These are phyloP conservation scores for Sthenelais limicola DNA, from an alignment of 2,888 invertebrate genomes.

Conservation along the genomic window DNA sequence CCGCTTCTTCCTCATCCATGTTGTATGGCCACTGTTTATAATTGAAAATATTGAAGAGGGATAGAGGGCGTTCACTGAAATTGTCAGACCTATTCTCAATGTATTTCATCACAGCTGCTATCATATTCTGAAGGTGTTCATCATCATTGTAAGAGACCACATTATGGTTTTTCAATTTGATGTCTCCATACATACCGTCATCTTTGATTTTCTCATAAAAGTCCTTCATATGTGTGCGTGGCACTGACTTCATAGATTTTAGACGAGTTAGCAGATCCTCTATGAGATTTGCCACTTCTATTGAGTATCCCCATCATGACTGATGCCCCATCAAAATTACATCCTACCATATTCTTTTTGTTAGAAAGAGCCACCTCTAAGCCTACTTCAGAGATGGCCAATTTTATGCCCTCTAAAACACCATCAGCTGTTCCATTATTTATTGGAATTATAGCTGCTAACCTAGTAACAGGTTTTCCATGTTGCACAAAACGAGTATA, in stretches of 20 bases:
- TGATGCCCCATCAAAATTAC: background rate
- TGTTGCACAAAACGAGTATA: background rate
- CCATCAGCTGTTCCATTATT: background rate
- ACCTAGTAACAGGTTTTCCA: background rate
- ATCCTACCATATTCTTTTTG: background rate
- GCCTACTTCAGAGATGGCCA: background rate
- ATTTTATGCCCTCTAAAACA: background rate
- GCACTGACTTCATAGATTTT: background rate
- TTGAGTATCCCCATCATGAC: background rate
- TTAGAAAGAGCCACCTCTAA: background rate
- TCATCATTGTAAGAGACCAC: background rate
- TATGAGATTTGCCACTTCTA: background rate
- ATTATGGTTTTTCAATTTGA: background rate
- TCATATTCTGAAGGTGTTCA: background rate
- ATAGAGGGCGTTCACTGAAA: background rate
- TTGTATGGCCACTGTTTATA: background rate
- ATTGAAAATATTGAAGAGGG: background rate
- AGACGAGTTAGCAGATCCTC: background rate
- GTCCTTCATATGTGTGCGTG: background rate
- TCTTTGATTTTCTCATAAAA: background rate
- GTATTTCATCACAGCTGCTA: background rate
- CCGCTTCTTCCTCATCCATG: background rate
- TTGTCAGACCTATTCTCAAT: background rate
- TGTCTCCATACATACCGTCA: background rate
- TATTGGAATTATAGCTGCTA: background rate